phyloP scores from a whole-genome alignment of 2,888 invertebrate genomes.

The Drosophila stalkeri region DNA sequence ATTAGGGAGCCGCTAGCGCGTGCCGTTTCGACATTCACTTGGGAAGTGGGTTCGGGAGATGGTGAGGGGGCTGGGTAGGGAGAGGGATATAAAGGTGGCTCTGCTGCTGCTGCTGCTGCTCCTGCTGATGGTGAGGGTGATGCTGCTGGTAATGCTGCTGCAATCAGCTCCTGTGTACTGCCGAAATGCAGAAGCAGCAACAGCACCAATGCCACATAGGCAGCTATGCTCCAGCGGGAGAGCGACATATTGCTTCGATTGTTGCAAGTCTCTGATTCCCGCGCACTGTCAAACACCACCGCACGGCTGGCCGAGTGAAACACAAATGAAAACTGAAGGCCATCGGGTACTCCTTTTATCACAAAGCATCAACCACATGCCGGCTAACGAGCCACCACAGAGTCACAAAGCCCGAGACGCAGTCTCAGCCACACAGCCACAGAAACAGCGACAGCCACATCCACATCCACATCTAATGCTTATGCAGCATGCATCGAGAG shows the following conservation, averaged over 20 bases:
- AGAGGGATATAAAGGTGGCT: background rate
- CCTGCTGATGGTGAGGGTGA: background rate
- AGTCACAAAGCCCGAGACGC: constrained; percentile 10
- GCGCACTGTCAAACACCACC: constrained; percentile 44
- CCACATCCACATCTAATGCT: constrained; percentile 41
- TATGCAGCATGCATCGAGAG: too few relatives aligned
- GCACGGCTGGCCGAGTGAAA: constrained; percentile 65
- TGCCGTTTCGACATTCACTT: background rate
- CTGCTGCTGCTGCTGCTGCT: constrained; percentile 18
- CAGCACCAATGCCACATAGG: constrained; percentile 52
- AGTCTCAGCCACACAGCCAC: too few relatives aligned
- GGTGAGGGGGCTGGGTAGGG: background rate
- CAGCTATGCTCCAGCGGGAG: constrained; percentile 46
- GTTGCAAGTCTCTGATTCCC: background rate
- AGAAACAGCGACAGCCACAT: constrained; percentile 20
- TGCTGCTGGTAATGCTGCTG: constrained; percentile 12
- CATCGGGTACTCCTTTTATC: constrained; percentile 72
- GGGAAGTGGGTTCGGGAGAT: background rate
- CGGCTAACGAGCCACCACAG: constrained; percentile 17
- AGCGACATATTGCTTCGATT: constrained; percentile 35
- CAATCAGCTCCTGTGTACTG: constrained; percentile 27
- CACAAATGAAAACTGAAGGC: constrained; percentile 71
- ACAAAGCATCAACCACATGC: constrained; percentile 40
- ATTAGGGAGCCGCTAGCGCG: constrained; percentile 46
- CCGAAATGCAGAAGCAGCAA: constrained; percentile 52